A percentile compares a stretch with the other conserved stretches of the same genome.
Evolutionary conservation across 2,797 vertebrate genomes (phyloP).

Genomic region (Manis javanica): DNA sequence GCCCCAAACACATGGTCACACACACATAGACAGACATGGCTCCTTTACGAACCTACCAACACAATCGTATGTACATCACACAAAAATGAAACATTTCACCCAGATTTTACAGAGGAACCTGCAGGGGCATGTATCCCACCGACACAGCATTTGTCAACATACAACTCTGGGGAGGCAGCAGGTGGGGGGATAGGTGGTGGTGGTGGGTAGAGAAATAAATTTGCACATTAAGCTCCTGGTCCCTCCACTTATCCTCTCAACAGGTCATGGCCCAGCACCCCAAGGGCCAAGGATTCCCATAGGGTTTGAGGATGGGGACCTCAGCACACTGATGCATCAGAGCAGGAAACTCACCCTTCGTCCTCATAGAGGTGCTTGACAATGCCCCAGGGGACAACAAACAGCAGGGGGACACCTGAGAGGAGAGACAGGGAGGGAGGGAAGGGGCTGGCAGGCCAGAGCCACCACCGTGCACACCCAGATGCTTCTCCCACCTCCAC

Average conservation of each 20-base stretch:
- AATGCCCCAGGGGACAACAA: slow-evolving; percentile 95
- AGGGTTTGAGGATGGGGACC: background rate
- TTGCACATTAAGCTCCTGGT: background rate
- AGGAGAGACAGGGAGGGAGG: slow-evolving; percentile 81
- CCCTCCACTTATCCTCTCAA: background rate
- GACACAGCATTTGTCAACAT: background rate
- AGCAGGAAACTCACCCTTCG: slow-evolving; percentile 92
- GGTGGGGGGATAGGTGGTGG: background rate
- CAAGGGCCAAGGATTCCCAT: background rate
- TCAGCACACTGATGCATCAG: background rate
- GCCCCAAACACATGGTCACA: background rate
- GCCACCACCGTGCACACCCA: background rate
- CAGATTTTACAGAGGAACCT: background rate
- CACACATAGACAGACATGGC: background rate
- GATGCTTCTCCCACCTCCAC: background rate
- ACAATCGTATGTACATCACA: background rate
- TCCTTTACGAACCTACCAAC: background rate
- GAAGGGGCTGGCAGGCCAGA: slow-evolving; percentile 63
- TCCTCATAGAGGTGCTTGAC: slow-evolving; percentile 97
- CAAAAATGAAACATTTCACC: background rate
- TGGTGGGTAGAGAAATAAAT: background rate
- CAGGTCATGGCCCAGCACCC: background rate
- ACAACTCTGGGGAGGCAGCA: background rate
- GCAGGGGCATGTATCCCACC: background rate
- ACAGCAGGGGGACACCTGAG: slow-evolving; percentile 95